phyloP scores from a whole-genome alignment of 2,888 invertebrate species.

The Eudemis profundana region DNA sequence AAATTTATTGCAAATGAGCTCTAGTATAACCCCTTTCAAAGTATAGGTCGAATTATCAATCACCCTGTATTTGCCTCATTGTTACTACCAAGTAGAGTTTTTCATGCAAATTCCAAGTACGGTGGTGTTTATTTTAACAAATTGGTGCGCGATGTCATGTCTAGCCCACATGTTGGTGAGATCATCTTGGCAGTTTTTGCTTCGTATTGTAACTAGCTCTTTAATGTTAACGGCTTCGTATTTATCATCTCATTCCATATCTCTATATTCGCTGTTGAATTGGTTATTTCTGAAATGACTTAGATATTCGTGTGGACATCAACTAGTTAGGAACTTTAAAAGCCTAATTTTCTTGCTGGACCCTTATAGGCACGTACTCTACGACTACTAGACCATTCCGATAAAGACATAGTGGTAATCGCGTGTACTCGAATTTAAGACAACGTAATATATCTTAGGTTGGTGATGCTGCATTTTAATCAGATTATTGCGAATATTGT shows the following conservation, averaged over 20 bases:
- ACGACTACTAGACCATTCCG: too few relatives aligned
- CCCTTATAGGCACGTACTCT: too few relatives aligned
- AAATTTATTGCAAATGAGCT: too few relatives aligned
- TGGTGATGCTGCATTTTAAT: not conserved
- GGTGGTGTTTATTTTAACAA: conserved; percentile 43
- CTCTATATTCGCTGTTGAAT: not conserved
- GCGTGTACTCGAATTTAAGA: too few relatives aligned
- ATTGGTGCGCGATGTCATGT: conserved; percentile 48
- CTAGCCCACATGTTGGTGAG: conserved; percentile 62
- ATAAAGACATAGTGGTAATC: too few relatives aligned
- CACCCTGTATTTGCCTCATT: conserved; percentile 18
- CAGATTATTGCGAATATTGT: not conserved
- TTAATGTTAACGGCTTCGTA: conserved; percentile 28
- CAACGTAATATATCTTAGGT: not conserved
- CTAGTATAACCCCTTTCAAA: too few relatives aligned
- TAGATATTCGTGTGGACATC: too few relatives aligned
- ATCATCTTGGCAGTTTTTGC: conserved; percentile 53
- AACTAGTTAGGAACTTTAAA: too few relatives aligned
- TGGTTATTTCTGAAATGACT: not conserved
- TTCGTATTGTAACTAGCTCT: conserved; percentile 19
- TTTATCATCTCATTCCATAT: conserved; percentile 24
- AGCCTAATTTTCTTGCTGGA: too few relatives aligned
- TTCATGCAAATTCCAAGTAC: conserved; percentile 41
- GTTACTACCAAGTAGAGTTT: conserved; percentile 32
- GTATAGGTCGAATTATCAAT: too few relatives aligned